Evolutionary conservation across 1,140 invertebrate species (phyloP).

Genomic region (Drosophila willistoni): DNA sequence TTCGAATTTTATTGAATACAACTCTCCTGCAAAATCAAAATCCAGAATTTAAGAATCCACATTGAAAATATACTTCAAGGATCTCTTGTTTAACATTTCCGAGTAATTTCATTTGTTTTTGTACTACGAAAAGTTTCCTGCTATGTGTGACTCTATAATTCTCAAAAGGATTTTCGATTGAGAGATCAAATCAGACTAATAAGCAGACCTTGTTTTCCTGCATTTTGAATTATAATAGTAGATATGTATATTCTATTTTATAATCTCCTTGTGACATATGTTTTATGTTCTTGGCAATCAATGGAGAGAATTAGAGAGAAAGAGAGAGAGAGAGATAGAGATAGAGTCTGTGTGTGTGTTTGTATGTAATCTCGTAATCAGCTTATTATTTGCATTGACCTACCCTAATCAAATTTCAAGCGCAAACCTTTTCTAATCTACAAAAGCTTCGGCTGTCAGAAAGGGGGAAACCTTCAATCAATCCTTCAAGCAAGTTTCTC

Average conservation of each 20-base stretch:
- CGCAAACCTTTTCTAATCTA: slow-evolving; percentile 68
- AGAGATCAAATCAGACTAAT: no score
- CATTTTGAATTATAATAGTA: no score
- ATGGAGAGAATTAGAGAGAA: background rate
- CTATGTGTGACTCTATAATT: no score
- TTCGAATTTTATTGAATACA: no score
- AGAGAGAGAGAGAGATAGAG: background rate
- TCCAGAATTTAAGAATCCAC: no score
- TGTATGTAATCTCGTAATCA: slow-evolving; percentile 57
- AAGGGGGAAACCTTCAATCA: slow-evolving; percentile 55
- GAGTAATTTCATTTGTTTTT: no score
- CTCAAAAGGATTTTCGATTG: no score
- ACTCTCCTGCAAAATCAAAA: no score
- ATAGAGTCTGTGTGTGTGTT: background rate
- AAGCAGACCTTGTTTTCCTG: no score
- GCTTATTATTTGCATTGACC: slow-evolving; percentile 68
- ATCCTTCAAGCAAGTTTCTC: slow-evolving; percentile 52
- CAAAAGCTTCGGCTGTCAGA: slow-evolving; percentile 9
- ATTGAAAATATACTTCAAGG: no score
- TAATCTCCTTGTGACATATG: slow-evolving; percentile 11
- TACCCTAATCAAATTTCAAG: slow-evolving; percentile 77
- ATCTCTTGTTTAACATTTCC: no score
- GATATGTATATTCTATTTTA: background rate
- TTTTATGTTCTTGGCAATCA: background rate
- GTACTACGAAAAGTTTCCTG: no score